Conservation (phyloP, 2,113 vertebrate genomes). For the Hypocryptadius cinnamomeus region DNA sequence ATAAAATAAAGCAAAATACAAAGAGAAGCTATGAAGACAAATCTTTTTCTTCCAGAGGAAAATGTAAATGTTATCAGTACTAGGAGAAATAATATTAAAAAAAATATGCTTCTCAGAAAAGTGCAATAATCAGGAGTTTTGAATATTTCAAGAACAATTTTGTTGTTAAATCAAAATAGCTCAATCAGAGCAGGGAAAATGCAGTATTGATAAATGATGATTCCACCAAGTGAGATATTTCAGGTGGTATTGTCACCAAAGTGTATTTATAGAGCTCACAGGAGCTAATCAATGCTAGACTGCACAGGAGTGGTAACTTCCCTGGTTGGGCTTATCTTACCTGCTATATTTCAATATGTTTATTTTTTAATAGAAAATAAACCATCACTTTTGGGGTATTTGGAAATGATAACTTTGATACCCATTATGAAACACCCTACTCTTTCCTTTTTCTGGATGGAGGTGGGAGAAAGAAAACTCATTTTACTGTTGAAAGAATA, state of each 20-base stretch:
- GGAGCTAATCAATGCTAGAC: not conserved
- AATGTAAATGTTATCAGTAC: conserved; percentile 29
- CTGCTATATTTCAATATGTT: not conserved
- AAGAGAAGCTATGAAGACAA: not conserved
- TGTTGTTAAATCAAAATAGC: not conserved
- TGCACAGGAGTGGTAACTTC: not conserved
- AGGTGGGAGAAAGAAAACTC: fast-evolving
- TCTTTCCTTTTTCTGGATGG: not conserved
- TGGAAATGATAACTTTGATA: not conserved
- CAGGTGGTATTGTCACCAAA: not conserved
- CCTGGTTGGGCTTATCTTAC: not conserved
- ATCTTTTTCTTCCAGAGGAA: not conserved
- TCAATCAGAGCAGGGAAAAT: not conserved
- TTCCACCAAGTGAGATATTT: not conserved
- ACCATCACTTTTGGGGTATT: not conserved
- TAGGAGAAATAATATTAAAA: not conserved
- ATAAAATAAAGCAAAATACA: conserved; percentile 13
- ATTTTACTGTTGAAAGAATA: not conserved
- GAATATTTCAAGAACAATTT: conserved; percentile 30
- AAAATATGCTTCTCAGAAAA: not conserved
- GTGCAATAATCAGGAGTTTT: not conserved
- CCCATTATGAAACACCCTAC: not conserved
- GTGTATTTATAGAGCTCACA: not conserved
- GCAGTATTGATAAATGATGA: not conserved
- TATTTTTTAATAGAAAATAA: not conserved